A percentile compares a stretch with the other conserved stretches of the same genome.
Evolutionary conservation across 2,797 vertebrate genomes (phyloP).

Genomic region (Sarcophilus harrisii): DNA sequence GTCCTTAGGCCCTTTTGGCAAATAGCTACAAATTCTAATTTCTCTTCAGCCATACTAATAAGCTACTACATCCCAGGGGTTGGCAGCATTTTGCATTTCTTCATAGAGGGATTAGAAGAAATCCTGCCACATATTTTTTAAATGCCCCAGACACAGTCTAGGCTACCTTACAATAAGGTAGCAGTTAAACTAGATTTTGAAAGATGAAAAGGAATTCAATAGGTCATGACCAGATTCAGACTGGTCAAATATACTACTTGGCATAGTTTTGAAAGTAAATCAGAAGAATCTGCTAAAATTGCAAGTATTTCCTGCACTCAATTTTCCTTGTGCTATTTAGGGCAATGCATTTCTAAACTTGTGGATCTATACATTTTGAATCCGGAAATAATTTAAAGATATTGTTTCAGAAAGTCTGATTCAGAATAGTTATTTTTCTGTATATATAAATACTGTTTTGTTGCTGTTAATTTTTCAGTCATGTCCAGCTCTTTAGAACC

Average conservation of each 20-base stretch:
- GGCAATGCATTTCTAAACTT: background rate
- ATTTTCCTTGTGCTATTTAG: background rate
- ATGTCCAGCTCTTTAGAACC: too few species aligned
- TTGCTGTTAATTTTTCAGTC: too few species aligned
- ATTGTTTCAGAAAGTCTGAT: background rate
- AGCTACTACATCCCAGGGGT: background rate
- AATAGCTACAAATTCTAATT: background rate
- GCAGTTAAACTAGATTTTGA: background rate
- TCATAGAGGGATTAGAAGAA: background rate
- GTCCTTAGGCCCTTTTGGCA: background rate
- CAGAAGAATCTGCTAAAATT: background rate
- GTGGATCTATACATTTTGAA: background rate
- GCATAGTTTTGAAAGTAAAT: background rate
- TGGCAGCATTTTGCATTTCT: background rate
- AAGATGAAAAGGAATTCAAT: background rate
- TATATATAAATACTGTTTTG: slow-evolving; percentile 20
- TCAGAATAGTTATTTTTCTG: slow-evolving; percentile 23
- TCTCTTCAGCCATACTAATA: background rate
- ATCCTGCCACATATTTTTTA: background rate
- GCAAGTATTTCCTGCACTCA: background rate
- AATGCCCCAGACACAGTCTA: background rate
- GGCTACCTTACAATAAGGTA: background rate
- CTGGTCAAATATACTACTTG: background rate
- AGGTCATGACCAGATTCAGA: background rate
- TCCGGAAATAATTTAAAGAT: background rate